phyloP scores from a whole-genome alignment of 2,113 vertebrate species.

The Antidorcas marsupialis region DNA sequence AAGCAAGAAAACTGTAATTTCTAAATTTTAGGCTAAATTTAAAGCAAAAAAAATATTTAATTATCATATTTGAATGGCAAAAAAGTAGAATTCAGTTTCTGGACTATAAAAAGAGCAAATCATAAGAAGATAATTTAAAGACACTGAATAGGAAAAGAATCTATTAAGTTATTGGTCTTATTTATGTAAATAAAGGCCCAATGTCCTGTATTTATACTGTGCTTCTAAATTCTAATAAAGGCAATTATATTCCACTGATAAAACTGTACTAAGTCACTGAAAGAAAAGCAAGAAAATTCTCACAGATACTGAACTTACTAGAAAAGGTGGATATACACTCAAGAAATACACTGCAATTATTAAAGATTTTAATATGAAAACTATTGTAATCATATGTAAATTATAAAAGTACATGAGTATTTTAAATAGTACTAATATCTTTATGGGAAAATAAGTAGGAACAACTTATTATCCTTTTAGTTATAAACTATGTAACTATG shows the following conservation, averaged over 20 bases:
- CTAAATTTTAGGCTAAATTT: neutral
- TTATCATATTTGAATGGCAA: neutral
- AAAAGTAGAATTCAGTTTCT: neutral
- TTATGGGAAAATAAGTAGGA: neutral
- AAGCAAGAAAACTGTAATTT: neutral
- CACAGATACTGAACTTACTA: neutral
- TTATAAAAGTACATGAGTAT: neutral
- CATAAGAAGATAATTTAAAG: neutral
- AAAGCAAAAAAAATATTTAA: neutral
- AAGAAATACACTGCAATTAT: neutral
- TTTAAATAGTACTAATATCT: neutral
- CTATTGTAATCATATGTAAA: neutral
- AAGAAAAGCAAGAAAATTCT: slow-evolving; percentile 11
- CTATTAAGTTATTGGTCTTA: neutral
- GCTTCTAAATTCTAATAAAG: neutral
- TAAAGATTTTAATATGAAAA: neutral
- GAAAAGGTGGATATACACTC: neutral
- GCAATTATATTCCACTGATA: neutral
- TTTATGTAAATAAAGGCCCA: neutral
- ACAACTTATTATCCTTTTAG: neutral
- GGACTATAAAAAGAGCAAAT: neutral
- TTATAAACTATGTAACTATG: neutral
- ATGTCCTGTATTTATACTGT: slow-evolving; percentile 3
- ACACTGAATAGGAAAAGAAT: neutral
- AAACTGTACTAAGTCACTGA: neutral